These are phyloP conservation scores for Heliothis subflexa DNA, from an alignment of 1,140 invertebrate genomes.

Conservation along the genomic window DNA sequence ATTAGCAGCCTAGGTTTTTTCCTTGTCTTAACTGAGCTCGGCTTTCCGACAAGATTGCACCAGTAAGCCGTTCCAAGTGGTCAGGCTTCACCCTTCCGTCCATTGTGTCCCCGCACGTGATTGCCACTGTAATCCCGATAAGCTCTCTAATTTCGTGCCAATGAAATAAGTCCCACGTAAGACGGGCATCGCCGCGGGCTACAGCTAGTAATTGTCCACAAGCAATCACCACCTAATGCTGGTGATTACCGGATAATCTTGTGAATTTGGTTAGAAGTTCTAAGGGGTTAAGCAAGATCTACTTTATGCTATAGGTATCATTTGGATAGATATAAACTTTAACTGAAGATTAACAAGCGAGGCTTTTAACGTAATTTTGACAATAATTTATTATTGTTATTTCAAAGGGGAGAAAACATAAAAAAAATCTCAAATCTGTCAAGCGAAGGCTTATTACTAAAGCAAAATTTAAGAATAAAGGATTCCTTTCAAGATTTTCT, in stretches of 20 bases:
- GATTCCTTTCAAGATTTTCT: too few relatives aligned
- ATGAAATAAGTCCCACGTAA: background rate
- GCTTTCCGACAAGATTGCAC: too few relatives aligned
- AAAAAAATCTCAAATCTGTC: too few relatives aligned
- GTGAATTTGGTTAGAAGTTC: background rate
- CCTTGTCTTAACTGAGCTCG: too few relatives aligned
- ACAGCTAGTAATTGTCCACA: constrained; percentile 4
- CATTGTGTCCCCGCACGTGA: background rate
- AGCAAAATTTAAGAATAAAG: too few relatives aligned
- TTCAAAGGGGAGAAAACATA: too few relatives aligned
- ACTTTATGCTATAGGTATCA: background rate
- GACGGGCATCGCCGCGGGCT: background rate
- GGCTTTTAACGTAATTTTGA: too few relatives aligned
- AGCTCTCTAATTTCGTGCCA: constrained; percentile 1
- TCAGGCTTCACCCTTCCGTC: background rate
- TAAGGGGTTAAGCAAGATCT: background rate
- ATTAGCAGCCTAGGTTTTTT: too few relatives aligned
- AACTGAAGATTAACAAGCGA: too few relatives aligned
- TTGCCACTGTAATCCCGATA: background rate
- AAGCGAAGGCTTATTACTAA: too few relatives aligned
- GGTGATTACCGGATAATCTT: constrained; percentile 3
- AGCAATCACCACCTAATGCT: constrained; percentile 5
- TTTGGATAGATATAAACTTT: background rate
- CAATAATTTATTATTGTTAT: too few relatives aligned
- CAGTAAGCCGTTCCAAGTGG: too few relatives aligned